Evolutionary conservation across 2,113 vertebrate species (phyloP), one percentile per base, ranked within the genome.

Genomic region (Chloroceryle aenea): DNA sequence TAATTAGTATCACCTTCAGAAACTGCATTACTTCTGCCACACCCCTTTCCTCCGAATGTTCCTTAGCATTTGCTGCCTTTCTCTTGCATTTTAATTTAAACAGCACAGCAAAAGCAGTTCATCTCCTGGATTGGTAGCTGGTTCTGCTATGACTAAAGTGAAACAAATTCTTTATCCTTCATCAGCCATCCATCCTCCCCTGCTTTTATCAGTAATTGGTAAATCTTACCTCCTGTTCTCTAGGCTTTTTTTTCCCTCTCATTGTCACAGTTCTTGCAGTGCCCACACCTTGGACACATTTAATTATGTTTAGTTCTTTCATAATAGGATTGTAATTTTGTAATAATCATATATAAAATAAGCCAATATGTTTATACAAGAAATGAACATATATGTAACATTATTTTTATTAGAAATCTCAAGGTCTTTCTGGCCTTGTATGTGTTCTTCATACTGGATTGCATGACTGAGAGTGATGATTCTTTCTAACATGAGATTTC

Each of bases 81-180:
- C 14, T 32, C 10, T 27, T 76, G 10, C 6, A 11, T 76, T 90
- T 64, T 82, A 30, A 79, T 90, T 86, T 55, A 61, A 79, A 58
- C 34, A 72, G 50, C 52, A 52, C 23, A 67, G n/a, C 61, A 85
- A 14, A 72, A 68, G 58, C 34, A 68, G 32, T 75, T 96, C 50
- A 87, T 87, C 78, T 85, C 85, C 32, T 68, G 66, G 34, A 48
- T 5, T 72, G 20, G 25, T 82, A 67, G 13, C 52, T 91, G 18
- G 5, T 82, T 90, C 34, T 77, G 48, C 69, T 87, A 42, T 59
- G 61, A 79, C 55, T 72, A 72, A 87, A 87, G 63, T 72, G 20
- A 89, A 89, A 50, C 42, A 82, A 87, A 66, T 80, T 43, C 8
- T 72, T 92, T 75, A 20, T 84, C 69, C 86, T 93, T 59, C 1